Percentiles rank a stretch among this genome's conserved stretches.
These are phyloP conservation scores for Pollachius pollachius DNA, from an alignment of 2,113 vertebrate genomes.

Conservation along the genomic window DNA sequence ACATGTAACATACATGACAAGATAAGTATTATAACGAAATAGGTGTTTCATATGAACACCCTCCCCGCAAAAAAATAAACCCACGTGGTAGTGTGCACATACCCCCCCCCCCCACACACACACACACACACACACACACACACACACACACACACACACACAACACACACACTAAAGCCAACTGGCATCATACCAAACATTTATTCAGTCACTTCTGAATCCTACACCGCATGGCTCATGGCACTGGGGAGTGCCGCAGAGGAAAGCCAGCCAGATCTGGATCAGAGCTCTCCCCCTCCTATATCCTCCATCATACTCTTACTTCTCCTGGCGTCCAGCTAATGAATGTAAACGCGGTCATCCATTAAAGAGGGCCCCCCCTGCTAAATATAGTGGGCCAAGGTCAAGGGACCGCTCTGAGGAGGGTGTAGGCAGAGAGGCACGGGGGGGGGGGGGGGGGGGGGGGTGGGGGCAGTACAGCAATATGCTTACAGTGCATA, in stretches of 20 bases:
- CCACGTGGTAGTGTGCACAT: too few species aligned
- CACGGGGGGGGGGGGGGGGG: conserved; percentile 19
- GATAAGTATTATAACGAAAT: not conserved
- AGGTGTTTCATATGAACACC: too few species aligned
- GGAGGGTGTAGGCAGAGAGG: too few species aligned
- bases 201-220: too few species aligned
- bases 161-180: not conserved
- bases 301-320: conserved; percentile 14
- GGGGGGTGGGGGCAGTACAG: conserved; percentile 21
- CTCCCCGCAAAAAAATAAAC: too few species aligned
- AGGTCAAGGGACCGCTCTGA: conserved; percentile 42
- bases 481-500: conserved; percentile 53
- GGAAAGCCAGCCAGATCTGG: not conserved
- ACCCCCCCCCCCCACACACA: not conserved
- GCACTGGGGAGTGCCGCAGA: not conserved
- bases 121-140: not conserved
- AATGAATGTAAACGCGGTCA: conserved; percentile 33
- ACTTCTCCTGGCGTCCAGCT: conserved; percentile 22
- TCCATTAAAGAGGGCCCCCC: conserved; percentile 32
- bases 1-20: too few species aligned
- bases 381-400: conserved; percentile 44
- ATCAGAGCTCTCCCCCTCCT: not conserved
- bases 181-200: too few species aligned
- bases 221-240: too few species aligned
- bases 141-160: not conserved